Conservation (phyloP, 2,113 vertebrate species). For the Hoplias malabaricus region DNA sequence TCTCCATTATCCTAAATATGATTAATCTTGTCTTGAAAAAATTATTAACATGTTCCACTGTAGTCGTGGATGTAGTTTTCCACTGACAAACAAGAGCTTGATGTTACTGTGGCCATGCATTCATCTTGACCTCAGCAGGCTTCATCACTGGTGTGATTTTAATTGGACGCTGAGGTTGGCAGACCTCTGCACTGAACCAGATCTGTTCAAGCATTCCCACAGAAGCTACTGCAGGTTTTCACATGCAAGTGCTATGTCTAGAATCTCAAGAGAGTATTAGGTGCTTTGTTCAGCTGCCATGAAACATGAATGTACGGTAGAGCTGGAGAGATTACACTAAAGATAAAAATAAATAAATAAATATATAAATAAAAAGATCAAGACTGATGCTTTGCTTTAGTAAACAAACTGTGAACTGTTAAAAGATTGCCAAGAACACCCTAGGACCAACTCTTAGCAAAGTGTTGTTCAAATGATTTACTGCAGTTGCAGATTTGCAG, state of each 20-base stretch:
- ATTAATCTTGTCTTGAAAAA: no score
- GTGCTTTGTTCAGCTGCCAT: background rate
- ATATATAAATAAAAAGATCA: background rate
- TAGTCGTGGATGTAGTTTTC: background rate
- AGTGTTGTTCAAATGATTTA: background rate
- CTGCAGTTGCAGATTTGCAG: background rate
- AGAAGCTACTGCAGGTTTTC: constrained; percentile 3
- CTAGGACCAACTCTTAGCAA: background rate
- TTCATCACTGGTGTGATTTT: background rate
- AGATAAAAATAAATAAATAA: background rate
- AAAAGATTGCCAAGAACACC: background rate
- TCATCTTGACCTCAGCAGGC: background rate
- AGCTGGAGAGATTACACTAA: background rate
- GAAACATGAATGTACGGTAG: background rate
- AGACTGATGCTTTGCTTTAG: background rate
- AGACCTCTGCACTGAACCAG: background rate
- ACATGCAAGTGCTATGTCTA: background rate
- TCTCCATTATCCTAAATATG: no score
- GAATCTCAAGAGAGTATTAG: background rate
- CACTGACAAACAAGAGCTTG: background rate
- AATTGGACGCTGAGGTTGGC: background rate
- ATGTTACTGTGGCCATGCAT: background rate
- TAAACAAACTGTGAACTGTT: background rate
- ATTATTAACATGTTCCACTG: background rate
- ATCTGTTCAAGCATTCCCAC: background rate